A percentile compares a stretch with the other conserved stretches of the same genome.
These are phyloP conservation scores for Entomobrya proxima DNA, from an alignment of 2,888 invertebrate genomes.

Conservation along the genomic window DNA sequence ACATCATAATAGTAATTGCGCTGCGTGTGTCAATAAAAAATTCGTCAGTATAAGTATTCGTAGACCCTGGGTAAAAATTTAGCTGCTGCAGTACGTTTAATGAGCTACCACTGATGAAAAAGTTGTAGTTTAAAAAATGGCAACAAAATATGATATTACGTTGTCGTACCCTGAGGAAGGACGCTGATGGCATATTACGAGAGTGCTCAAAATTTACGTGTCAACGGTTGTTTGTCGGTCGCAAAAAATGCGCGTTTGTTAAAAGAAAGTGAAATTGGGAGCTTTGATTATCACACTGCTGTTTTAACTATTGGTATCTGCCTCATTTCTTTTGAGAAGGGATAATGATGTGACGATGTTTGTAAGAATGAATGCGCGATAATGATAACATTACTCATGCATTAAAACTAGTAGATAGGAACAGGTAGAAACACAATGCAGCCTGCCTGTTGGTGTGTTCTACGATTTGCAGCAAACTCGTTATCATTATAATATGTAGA, in stretches of 20 bases:
- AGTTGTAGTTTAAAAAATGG: background rate
- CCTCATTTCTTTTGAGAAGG: slow-evolving; percentile 29
- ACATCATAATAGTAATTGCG: background rate
- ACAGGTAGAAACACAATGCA: background rate
- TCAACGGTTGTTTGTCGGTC: slow-evolving; percentile 37
- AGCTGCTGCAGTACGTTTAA: background rate
- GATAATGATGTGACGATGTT: slow-evolving; percentile 58
- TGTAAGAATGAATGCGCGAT: background rate
- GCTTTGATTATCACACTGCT: background rate
- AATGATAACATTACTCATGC: slow-evolving; percentile 37
- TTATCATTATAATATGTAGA: background rate
- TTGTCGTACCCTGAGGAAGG: background rate
- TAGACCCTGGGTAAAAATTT: background rate
- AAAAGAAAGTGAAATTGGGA: slow-evolving; percentile 65
- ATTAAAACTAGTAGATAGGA: slow-evolving; percentile 33
- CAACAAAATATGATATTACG: background rate
- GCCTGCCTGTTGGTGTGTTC: too few species aligned
- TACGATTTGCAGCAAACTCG: too few species aligned
- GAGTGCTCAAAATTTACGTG: slow-evolving; percentile 8
- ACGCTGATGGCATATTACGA: background rate
- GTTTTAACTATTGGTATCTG: background rate
- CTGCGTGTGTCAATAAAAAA: slow-evolving; percentile 14
- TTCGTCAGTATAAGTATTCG: background rate
- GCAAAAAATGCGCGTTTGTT: slow-evolving; percentile 27
- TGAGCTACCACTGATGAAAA: background rate